phyloP scores from a whole-genome alignment of 1,140 invertebrate species.

The Lordiphosa collinella region DNA sequence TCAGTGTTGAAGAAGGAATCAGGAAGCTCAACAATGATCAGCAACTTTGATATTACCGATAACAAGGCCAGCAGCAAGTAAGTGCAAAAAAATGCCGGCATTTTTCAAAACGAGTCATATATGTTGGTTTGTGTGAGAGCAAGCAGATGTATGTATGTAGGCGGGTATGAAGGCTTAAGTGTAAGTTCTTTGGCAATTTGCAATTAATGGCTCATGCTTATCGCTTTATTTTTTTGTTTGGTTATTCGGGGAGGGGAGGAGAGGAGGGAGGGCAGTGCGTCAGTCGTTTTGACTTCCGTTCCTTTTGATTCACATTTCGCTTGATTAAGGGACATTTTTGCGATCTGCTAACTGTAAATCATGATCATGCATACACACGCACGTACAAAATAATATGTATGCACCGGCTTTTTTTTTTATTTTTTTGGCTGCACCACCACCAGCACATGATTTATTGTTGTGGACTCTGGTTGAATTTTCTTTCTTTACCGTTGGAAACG shows the following conservation, averaged over 20 bases:
- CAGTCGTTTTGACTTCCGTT: conserved; percentile 30
- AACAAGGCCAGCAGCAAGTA: conserved; percentile 73
- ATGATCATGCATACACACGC: not conserved
- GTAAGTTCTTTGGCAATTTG: conserved; percentile 32
- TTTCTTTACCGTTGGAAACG: too few relatives aligned
- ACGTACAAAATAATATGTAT: conserved; percentile 1
- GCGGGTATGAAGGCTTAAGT: not conserved
- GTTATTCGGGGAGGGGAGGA: not conserved
- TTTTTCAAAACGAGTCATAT: conserved; percentile 17
- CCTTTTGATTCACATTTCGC: conserved; percentile 2
- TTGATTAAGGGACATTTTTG: not conserved
- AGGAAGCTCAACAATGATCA: conserved; percentile 46
- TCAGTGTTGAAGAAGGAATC: not conserved
- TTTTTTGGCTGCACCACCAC: conserved; percentile 29
- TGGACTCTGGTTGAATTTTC: conserved; percentile 29
- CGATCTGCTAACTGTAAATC: not conserved
- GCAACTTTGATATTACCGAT: conserved; percentile 63
- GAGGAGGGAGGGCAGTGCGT: not conserved
- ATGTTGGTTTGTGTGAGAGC: conserved; percentile 14
- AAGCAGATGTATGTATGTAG: conserved; percentile 3
- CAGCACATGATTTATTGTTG: conserved; percentile 33
- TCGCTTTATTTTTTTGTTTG: conserved; percentile 2
- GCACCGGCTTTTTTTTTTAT: conserved; percentile 4
- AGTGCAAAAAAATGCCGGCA: conserved; percentile 46
- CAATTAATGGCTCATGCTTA: conserved; percentile 26